Percentiles rank a stretch among this genome's conserved stretches.
Conservation (phyloP, 2,888 invertebrate species). For the Lasioglossum villosulum region DNA sequence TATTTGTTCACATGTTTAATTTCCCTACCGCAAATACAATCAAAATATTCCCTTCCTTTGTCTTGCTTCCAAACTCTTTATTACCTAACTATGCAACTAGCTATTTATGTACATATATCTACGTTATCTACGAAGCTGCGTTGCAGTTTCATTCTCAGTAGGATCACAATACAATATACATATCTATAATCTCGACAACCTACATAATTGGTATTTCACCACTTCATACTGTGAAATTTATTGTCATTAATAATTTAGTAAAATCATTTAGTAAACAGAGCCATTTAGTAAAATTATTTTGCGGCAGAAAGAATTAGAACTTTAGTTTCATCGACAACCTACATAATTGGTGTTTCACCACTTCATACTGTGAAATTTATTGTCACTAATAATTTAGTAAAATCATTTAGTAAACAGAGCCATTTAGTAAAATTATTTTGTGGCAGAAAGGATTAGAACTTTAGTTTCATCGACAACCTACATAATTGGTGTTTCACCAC, state of each 20-base stretch:
- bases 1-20: constrained; percentile 46
- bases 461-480: too few species aligned
- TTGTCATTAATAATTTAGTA: not conserved
- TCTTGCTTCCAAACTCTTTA: not conserved
- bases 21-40: not conserved
- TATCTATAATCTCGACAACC: not conserved
- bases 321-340: too few species aligned
- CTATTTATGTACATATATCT: not conserved
- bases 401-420: too few species aligned
- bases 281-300: too few species aligned
- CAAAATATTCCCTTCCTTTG: not conserved
- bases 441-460: too few species aligned
- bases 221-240: not conserved
- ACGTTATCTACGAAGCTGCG: not conserved
- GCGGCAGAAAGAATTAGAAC: too few species aligned
- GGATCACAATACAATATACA: not conserved
- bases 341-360: not conserved
- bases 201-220: not conserved
- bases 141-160: not conserved
- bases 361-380: not conserved
- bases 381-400: not conserved
- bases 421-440: too few species aligned
- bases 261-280: too few species aligned
- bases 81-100: not conserved
- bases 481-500: not conserved